phyloP scores from a whole-genome alignment of 2,888 invertebrate species.

The Hypomecis punctinalis region DNA sequence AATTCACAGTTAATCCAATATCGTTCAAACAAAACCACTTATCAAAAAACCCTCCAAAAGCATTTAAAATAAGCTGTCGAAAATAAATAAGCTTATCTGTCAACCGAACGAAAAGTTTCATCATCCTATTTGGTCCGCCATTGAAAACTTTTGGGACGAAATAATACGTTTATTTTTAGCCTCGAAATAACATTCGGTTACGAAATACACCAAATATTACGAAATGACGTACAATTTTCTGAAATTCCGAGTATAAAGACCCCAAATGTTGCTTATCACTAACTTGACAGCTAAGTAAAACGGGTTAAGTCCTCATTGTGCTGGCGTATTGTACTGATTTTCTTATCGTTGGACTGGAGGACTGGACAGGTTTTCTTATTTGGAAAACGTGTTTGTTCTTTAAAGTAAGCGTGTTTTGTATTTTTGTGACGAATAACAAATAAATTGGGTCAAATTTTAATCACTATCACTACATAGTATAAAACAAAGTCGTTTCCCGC shows the following conservation, averaged over 20 bases:
- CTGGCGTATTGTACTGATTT: constrained; percentile 14
- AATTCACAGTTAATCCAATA: not conserved
- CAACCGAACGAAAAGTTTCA: constrained; percentile 23
- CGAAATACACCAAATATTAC: constrained; percentile 18
- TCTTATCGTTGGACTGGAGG: constrained; percentile 12
- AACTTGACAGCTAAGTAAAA: constrained; percentile 29
- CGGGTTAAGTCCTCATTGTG: constrained; percentile 27
- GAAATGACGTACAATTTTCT: constrained; percentile 8
- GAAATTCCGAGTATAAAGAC: constrained; percentile 10
- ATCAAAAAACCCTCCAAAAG: not conserved
- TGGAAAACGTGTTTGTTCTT: not conserved
- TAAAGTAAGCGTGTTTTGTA: not conserved
- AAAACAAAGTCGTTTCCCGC: not conserved
- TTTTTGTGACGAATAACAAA: not conserved
- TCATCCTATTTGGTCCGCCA: constrained; percentile 27
- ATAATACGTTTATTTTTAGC: constrained; percentile 30
- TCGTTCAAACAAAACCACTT: not conserved
- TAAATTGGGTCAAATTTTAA: not conserved
- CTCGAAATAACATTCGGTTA: constrained; percentile 8
- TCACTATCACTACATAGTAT: not conserved
- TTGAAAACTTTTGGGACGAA: constrained; percentile 26
- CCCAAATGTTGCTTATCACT: constrained; percentile 23
- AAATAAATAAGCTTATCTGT: constrained; percentile 25
- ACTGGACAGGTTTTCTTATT: constrained; percentile 1
- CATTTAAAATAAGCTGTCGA: constrained; percentile 17